Evolutionary conservation across 1,140 invertebrate genomes (phyloP), one percentile per base, ranked within the genome.

Genomic region (Cydia strobilella): DNA sequence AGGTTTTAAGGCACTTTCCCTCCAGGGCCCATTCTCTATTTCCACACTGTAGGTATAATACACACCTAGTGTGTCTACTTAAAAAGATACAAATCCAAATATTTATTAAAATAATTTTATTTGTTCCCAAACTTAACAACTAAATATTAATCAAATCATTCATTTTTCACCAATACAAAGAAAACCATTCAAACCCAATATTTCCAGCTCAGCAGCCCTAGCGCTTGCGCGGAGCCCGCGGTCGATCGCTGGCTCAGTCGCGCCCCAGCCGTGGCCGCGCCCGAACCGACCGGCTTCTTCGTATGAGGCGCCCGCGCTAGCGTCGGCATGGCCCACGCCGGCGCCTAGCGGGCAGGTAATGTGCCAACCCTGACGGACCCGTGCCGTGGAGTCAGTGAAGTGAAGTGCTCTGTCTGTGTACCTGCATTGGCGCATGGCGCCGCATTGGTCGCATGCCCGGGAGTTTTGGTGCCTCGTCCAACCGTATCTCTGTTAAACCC

Each of bases 271-370:
- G 82, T 84, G 84, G 81, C 81, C 79, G 63, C 76, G 73, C 79
- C 75, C 51, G 73, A 74, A 74, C 75, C 73, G 72, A 77, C 66
- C 80, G 77, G 76, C 79, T 80, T 78, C 79, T 84, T 83, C 86
- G 85, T 82, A 31, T 31, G 48, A 39, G 84, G 84, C 86, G 82
- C 82, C 84, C 76, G 77, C 79, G 84, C 83, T 84, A 87, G 86
- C 83, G 81, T 80, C 85, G 86, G 84, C 84, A 80, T 86, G 85
- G 80, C 86, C 81, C 84, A 80, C 79, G 79, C 75, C 82, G 74
- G 76, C 76, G 75, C 77, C 81, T 74, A 65, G 72, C 74, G 75
- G 78, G 79, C 77, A 73, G 81, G 80, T 82, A 81, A 80, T 1
- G 45, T 48, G 45, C 3, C 45, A 48, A 48, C 45, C 45, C 83